Evolutionary conservation across 2,888 invertebrate species (phyloP), one percentile per base, ranked within the genome.

Genomic region (Eupeodes latifasciatus): DNA sequence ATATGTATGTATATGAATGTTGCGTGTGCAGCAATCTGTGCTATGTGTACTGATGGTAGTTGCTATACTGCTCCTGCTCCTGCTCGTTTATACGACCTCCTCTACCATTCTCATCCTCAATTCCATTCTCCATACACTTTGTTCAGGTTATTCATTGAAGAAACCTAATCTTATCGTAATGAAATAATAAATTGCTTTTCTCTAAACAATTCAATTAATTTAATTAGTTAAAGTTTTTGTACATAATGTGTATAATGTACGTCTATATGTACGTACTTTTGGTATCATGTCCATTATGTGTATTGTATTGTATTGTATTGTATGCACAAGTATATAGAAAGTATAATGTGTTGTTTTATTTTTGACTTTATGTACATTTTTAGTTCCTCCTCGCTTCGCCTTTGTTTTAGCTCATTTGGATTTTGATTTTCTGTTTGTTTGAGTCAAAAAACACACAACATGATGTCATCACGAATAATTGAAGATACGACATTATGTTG

Each of bases 161-260:
- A 88, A 85, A 85, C 81, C 84, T 88, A 88, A 88, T 88, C 88
- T 88, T 85, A 88, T 84, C 84, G 84, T 85, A 88, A 88, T 88
- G 84, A 88, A 88, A 88, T 88, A 88, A 88, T 88, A 84, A 88
- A 88, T 88, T 88, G 81, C 88, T 81, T 88, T 84, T 78, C 84
- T 81, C 84, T 75, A 78, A 71, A 78, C 88, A 81, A 88, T 85
- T 85, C 78, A 88, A 88, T 84, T 88, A 88, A 88, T 78, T 84
- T 88, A 88, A 88, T 88, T 88, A 88, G 78, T 88, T 88, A 88
- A 88, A 84, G 84, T 85, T 88, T 83, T 47, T 57, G 19, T 71
- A 11, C 36, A 51, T 55, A 40, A 40, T 40, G 40, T 40, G 47
- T 11, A 47, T 51, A 71, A 10, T 19, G 19, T 55, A 27, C 12